Evolutionary conservation across 1,140 invertebrate species (phyloP), one percentile per base, ranked within the genome.

Genomic region (Brachystomella parvula): DNA sequence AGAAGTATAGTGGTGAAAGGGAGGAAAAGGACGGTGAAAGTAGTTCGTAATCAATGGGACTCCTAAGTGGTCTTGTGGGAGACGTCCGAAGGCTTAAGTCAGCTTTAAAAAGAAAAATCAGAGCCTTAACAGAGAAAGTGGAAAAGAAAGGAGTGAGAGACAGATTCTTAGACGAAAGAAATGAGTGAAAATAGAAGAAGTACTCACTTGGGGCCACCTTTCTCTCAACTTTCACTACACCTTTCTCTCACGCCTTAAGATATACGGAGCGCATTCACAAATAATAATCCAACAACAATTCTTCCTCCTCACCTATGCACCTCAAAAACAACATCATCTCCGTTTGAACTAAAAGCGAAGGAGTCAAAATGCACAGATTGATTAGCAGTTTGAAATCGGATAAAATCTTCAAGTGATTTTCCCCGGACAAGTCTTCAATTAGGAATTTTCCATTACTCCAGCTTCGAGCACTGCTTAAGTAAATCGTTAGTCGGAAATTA

Each of bases 51-150:
- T 68, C 67, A 68, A 56, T 63, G 58, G 47, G 39, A 68, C 59
- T 56, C 63, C 53, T 57, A 68, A 68, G 63, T 68, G 57, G 67
- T 68, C 67, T 65, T 61, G 30, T 59, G 67, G 67, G 67, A 68
- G 56, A 24, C 63, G 49, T 64, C 39, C 19, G 26, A 59, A 31
- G 62, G 47, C 61, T 68, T 68, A 68, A 65, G 63, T 62, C 60
- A 62, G 65, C 47, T 58, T 67, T 67, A 62, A 67, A 35, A 67
- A 47, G 65, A 62, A 67, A 67, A 67, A 63, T 67, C 65, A 65
- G 64, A 53, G 58, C 56, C 6, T 12, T 24, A 21, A 57, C 6
- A 60, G 31, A 60, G 19, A 31, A 60, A 61, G 65, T 61, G 65
- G 60, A 65, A 35, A 39, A 32, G 35, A 39, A 35, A 39, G 47